Percentiles rank a stretch among this genome's conserved stretches.
phyloP scores from a whole-genome alignment of 2,888 invertebrate genomes.

The Pilophorus perplexus region DNA sequence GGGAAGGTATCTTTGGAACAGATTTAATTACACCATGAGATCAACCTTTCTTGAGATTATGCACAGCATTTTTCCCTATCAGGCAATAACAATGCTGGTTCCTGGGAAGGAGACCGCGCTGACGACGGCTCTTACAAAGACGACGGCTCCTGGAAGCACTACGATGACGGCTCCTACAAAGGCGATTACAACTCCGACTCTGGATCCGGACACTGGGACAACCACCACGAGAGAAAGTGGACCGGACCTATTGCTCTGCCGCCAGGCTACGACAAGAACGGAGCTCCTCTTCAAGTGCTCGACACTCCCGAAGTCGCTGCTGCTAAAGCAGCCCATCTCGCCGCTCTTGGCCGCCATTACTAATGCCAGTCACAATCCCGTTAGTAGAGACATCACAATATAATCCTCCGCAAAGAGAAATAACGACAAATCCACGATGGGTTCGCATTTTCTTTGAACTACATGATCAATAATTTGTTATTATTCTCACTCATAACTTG shows the following conservation, averaged over 20 bases:
- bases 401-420: too few relatives aligned
- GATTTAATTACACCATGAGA: too few relatives aligned
- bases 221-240: constrained; percentile 32
- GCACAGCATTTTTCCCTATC: too few relatives aligned
- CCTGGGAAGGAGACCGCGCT: neutral
- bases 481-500: too few relatives aligned
- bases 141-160: constrained; percentile 21
- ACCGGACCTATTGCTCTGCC: constrained; percentile 33
- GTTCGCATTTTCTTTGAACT: too few relatives aligned
- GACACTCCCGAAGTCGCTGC: constrained; percentile 38
- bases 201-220: neutral
- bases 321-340: constrained; percentile 19
- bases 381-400: too few relatives aligned
- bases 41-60: too few relatives aligned
- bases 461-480: too few relatives aligned
- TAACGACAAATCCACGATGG: too few relatives aligned
- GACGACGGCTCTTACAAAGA: constrained; percentile 24
- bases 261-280: constrained; percentile 34
- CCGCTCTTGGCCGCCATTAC: neutral
- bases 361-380: too few relatives aligned
- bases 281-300: constrained; percentile 23
- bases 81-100: neutral
- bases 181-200: neutral
- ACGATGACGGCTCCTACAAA: constrained; percentile 29
- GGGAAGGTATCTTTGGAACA: neutral